Base-by-base conservation (phyloP, 2,888 invertebrate genomes). In the Caenorhabditis sp. region DNA sequence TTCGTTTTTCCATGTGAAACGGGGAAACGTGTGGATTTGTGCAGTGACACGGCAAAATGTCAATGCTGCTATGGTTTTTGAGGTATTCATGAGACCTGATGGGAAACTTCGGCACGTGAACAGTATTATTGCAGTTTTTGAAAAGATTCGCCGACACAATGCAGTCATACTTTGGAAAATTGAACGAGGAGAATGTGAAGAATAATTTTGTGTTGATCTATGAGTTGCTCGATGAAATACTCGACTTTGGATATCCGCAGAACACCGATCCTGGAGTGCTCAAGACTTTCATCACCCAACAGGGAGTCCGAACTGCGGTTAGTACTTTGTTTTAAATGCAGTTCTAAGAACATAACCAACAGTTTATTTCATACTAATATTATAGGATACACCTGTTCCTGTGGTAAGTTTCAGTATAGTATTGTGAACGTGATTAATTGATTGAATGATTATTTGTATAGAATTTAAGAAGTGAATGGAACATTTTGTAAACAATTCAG, bases 21-120 rank as follows among this genome's bases (percentile, higher is more conserved):
- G 98, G 83, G 97, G 98, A 13, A 99, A 99, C 92, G 98, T 99
- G 90, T 99, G 99, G 99, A 94, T 99, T 88, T 98, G 98, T 51
- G 99, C 98, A 0, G 99, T 99, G n/a, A 98, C 99, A 26, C 97
- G 98, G 93, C 98, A 99, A 93, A 99, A 99, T 95, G 98, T 99
- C 72, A 99, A 99, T 91, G 99, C 99, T 15, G 97, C 98, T 0
- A 98, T 99, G 98, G 99, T 88, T 56, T 86, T 86, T 47, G 86
- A 86, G 85, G 85, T 85, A 68, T 35, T 28, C 44, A 56, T 2
- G 55, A 37, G 22, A 20, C 15, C 18, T 11, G 0, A 18, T 15
- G n/a, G 4, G 5, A 1, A 4, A 5, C 4, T 20, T 4, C 4
- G 3, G 4, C 47, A 47, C 47, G 47, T 47, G 47, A 47, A 40